Conservation (phyloP, 2,888 invertebrate species). For the Nomada ruficornis region DNA sequence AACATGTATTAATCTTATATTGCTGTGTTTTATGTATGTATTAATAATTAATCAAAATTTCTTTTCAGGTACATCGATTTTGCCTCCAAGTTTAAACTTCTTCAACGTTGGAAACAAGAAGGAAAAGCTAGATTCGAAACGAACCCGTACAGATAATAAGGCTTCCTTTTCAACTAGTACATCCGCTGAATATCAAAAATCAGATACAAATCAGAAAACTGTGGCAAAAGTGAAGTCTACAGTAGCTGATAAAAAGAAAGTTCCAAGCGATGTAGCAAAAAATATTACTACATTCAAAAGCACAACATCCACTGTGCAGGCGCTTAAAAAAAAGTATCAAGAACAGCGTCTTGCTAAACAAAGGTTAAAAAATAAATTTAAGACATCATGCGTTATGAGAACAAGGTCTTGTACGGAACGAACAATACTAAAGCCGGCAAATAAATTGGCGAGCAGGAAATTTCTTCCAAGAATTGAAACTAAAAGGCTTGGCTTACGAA, state of each 20-base stretch:
- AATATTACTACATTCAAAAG: constrained; percentile 77
- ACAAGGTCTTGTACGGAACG: constrained; percentile 84
- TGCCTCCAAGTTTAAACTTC: constrained; percentile 90
- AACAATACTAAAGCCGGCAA: constrained; percentile 81
- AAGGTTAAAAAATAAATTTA: constrained; percentile 79
- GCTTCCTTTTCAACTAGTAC: constrained; percentile 49
- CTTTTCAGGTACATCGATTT: constrained; percentile 87
- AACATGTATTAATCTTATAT: constrained; percentile 83
- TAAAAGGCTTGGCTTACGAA: constrained; percentile 79
- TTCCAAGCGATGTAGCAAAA: constrained; percentile 56
- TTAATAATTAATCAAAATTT: constrained; percentile 16
- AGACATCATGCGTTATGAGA: constrained; percentile 83
- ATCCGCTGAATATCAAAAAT: constrained; percentile 57
- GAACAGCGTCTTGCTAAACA: constrained; percentile 87
- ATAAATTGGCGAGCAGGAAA: constrained; percentile 74
- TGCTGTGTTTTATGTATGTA: constrained; percentile 6
- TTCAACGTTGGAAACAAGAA: constrained; percentile 85
- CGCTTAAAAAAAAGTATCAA: constrained; percentile 87
- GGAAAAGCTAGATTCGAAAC: constrained; percentile 74
- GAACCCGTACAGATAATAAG: constrained; percentile 53
- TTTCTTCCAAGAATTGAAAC: constrained; percentile 71
- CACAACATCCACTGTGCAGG: constrained; percentile 85
- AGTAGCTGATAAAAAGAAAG: constrained; percentile 75
- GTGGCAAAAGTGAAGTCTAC: constrained; percentile 80
- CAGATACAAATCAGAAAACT: constrained; percentile 70